Evolutionary conservation across 1,140 invertebrate genomes (phyloP).

Genomic region (Brachionus paranguensis): DNA sequence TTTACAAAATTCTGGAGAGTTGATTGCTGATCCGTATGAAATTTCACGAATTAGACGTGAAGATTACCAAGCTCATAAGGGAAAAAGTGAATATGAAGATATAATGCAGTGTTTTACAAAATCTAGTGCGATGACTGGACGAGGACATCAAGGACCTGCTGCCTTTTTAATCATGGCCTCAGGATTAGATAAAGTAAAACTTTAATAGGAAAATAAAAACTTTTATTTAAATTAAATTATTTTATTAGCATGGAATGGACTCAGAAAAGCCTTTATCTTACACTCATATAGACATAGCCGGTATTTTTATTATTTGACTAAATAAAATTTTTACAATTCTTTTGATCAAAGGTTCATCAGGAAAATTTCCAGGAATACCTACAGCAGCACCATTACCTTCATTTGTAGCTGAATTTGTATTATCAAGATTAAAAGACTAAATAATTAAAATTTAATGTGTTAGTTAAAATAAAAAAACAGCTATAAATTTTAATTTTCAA

Average conservation of each 20-base stretch:
- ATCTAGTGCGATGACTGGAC: conserved; percentile 63
- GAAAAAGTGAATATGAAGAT: conserved; percentile 78
- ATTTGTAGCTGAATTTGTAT: conserved; percentile 14
- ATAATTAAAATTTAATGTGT: background rate
- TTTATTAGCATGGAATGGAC: background rate
- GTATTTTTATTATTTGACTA: background rate
- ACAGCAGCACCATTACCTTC: conserved; percentile 28
- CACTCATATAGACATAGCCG: conserved; percentile 40
- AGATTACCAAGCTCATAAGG: conserved; percentile 72
- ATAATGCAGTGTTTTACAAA: conserved; percentile 70
- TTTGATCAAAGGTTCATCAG: background rate
- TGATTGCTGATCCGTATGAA: conserved; percentile 80
- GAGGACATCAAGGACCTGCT: conserved; percentile 84
- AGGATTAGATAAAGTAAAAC: conserved; percentile 67
- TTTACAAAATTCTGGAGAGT: conserved; percentile 68
- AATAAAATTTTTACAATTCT: background rate
- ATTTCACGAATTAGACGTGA: conserved; percentile 73
- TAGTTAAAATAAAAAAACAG: background rate
- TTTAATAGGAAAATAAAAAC: background rate
- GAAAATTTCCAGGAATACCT: conserved; percentile 36
- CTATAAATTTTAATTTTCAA: no score
- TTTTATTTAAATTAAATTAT: background rate
- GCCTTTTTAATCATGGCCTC: conserved; percentile 81
- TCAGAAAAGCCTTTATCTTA: conserved; percentile 31
- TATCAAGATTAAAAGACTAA: background rate